A percentile compares a stretch with the other conserved stretches of the same genome.
Conservation (phyloP, 2,113 vertebrate genomes). For the Micromys minutus region DNA sequence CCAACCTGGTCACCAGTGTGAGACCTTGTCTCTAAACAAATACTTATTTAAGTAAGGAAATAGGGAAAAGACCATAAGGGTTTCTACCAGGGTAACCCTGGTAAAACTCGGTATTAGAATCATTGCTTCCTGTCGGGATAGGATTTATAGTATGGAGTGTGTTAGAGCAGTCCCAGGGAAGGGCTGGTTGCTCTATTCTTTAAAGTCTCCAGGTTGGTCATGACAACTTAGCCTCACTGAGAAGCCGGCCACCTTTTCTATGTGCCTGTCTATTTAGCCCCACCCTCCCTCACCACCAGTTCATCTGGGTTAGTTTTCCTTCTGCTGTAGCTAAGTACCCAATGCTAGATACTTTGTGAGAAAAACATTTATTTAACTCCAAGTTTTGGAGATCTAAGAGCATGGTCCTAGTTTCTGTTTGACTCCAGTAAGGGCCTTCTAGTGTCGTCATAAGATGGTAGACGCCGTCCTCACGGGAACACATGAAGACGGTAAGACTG, state of each 20-base stretch:
- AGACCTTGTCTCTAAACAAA: neutral
- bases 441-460: neutral
- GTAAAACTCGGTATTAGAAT: neutral
- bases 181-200: neutral
- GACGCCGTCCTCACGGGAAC: neutral
- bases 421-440: neutral
- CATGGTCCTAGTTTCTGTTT: neutral
- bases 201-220: neutral
- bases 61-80: no score
- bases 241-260: no score
- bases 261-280: no score
- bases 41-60: neutral
- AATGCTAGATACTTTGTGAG: neutral
- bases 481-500: neutral
- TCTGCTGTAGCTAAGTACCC: neutral
- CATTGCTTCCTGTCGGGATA: neutral
- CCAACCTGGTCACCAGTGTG: neutral
- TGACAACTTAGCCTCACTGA: fast-evolving
- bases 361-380: neutral
- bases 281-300: fast-evolving
- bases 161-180: neutral
- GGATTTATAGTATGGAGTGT: neutral
- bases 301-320: neutral
- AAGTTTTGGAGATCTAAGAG: neutral
- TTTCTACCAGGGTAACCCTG: neutral